A percentile compares a stretch with the other conserved stretches of the same genome.
phyloP scores from a whole-genome alignment of 2,888 invertebrate genomes.

The Agrotis ipsilon region DNA sequence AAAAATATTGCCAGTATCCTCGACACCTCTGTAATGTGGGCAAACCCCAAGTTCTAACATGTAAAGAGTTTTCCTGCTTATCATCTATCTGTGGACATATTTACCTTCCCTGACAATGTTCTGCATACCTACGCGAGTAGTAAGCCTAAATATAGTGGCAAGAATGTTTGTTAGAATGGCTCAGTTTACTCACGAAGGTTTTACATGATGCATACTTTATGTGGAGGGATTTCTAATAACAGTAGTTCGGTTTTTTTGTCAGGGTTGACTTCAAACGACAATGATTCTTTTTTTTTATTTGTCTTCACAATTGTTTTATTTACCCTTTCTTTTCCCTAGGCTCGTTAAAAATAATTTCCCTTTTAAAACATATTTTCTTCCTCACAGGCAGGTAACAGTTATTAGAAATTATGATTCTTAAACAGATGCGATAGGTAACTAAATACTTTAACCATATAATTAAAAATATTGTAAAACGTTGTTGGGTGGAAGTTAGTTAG shows the following conservation, averaged over 20 bases:
- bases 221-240: neutral
- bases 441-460: too few relatives aligned
- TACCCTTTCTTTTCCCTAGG: too few relatives aligned
- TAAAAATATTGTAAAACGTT: too few relatives aligned
- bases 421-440: too few relatives aligned
- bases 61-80: slow-evolving; percentile 13
- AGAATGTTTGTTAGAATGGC: neutral
- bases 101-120: neutral
- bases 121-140: slow-evolving; percentile 2
- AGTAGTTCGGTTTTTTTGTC: neutral
- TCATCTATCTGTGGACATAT: neutral
- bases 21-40: too few relatives aligned
- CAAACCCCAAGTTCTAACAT: slow-evolving; percentile 4
- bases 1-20: neutral
- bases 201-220: neutral
- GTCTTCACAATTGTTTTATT: too few relatives aligned
- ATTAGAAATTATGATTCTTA: too few relatives aligned
- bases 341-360: too few relatives aligned
- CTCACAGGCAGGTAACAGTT: too few relatives aligned
- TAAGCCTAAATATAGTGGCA: neutral
- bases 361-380: too few relatives aligned
- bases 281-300: neutral
- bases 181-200: neutral
- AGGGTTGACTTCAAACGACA: neutral
- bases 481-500: too few relatives aligned